Conservation (phyloP, 2,113 vertebrate species). For the Hydrolagus affinis region DNA sequence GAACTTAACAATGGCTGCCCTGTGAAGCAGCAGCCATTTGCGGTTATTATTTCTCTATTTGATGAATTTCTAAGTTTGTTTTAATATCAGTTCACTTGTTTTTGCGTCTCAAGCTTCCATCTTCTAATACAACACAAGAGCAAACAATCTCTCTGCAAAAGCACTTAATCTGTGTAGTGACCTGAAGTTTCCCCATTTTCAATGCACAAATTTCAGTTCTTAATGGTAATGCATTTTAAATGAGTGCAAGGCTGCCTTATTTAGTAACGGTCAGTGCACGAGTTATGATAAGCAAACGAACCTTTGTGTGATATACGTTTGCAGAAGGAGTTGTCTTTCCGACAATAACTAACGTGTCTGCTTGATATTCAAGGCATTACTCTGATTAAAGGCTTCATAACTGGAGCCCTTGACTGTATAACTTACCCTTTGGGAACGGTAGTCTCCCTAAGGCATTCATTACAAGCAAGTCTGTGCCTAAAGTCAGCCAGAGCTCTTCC, state of each 20-base stretch:
- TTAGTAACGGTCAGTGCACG: neutral
- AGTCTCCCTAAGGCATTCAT: slow-evolving; percentile 59
- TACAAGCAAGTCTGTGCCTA: slow-evolving; percentile 51
- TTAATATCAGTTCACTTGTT: too few species aligned
- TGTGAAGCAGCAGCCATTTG: too few species aligned
- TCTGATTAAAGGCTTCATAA: slow-evolving; percentile 32
- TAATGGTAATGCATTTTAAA: neutral
- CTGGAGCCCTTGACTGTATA: slow-evolving; percentile 21
- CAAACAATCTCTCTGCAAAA: too few species aligned
- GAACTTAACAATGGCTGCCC: too few species aligned
- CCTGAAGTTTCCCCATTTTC: neutral
- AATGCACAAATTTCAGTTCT: neutral
- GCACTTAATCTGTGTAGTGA: neutral
- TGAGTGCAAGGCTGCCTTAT: neutral
- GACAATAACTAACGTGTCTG: neutral
- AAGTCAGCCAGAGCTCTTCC: slow-evolving; percentile 35
- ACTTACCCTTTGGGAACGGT: slow-evolving; percentile 39
- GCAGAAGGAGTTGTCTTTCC: neutral
- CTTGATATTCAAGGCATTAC: neutral
- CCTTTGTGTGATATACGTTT: neutral
- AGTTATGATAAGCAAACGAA: neutral
- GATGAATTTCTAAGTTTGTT: too few species aligned
- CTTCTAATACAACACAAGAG: too few species aligned
- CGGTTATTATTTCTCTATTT: too few species aligned
- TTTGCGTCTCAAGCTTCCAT: too few species aligned